Evolutionary conservation across 2,888 invertebrate species (phyloP), one percentile per base, ranked within the genome.

Genomic region (Chalcis sispes): DNA sequence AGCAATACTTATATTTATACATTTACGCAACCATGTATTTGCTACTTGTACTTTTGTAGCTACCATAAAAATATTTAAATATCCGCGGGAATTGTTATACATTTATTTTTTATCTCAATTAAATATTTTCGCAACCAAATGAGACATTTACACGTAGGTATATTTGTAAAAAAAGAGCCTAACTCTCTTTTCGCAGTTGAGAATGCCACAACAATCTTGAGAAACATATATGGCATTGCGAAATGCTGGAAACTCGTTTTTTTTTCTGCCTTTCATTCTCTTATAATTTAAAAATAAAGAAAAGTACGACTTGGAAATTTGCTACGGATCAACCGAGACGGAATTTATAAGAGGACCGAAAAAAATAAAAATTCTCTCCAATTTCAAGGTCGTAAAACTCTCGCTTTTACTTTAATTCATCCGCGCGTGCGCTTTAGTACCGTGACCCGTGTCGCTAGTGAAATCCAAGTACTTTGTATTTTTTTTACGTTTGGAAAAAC

Each of bases 321-420:
- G 56, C 72, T 20, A 42, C 40, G 46, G 58, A 72, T 56, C 56
- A 65, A 32, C 46, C n/a, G n/a, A n/a, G n/a, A n/a, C n/a, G n/a
- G n/a, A n/a, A n/a, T n/a, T n/a, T n/a, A n/a, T 46, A 46, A 46
- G 13, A 46, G 46, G 66, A 62, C 40, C 58, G 29, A 18, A 23
- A 20, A 61, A 32, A 64, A 73, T n/a, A 77, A 73, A 77, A 77
- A 73, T 77, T 77, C 58, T 73, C 73, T 73, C 61, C 70, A 71
- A 77, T 77, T 77, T 73, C 73, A 77, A 70, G 70, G 61, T 71
- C 73, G 73, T 77, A 77, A 73, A 77, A 73, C 73, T 73, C 73
- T 73, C 46, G 70, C 77, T 77, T 77, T 77, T 77, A 77, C 73
- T 73, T 77, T 73, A 77, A 77, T 71, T 73, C 70, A 72, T 66